Evolutionary conservation across 2,797 vertebrate genomes (phyloP), one percentile per base, ranked within the genome.

Genomic region (Neoniphon sammara): DNA sequence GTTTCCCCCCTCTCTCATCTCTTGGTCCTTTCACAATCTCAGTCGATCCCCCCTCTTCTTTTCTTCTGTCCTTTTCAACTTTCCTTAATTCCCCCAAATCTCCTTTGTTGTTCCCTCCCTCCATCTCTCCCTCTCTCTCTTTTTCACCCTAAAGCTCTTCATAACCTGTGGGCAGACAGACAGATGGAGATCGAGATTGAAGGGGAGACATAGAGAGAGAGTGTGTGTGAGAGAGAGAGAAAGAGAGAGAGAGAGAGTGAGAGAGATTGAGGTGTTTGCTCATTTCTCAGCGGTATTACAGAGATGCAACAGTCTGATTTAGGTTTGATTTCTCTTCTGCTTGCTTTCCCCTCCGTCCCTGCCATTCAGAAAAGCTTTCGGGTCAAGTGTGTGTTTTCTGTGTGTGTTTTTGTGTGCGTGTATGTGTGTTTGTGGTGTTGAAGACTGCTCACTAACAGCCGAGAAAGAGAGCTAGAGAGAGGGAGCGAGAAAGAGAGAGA

Each of bases 331-430:
- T 60, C 34, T 56, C 23, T 62, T 31, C 56, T 12, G 8, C 65
- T 64, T n/a, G 17, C 46, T 57, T 63, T 74, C 44, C 12, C 27
- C 5, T 57, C 50, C 56, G 14, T 44, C 42, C 3, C 70, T 80
- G 78, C 75, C 91, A 94, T 92, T 95, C 93, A 94, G 88, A 87
- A 82, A 94, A 93, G 94, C 94, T 95, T 96, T 96, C 95, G 95
- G 95, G 96, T 96, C 96, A 95, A 94, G 93, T 93, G 94, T 81
- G 83, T 85, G 53, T 47, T 27, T 27, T 27, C 20, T 63, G 73
- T 68, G 55, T 5, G 6, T 77, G 69, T 34, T 34, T 34, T 34
- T 34, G 49, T 47, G 25, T 60, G 73, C 65, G 55, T 5, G 5
- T 77, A 66, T 74, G 69, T 75, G 73, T 81, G 75, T 90, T 61